Conservation (phyloP, 2,888 invertebrate genomes). For the Lochmaea crataegi region DNA sequence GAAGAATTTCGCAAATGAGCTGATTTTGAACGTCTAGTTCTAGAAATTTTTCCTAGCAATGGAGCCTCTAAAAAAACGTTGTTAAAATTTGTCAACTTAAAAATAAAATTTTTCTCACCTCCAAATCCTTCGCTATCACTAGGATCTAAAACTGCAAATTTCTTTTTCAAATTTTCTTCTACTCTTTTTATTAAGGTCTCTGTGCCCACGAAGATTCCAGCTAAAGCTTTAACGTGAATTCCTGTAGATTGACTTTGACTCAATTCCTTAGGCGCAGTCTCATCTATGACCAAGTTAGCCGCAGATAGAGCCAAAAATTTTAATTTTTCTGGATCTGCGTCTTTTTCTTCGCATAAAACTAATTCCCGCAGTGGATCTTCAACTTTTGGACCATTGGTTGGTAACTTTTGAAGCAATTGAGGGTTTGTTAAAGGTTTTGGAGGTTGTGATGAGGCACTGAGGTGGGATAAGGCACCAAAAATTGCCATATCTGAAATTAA, state of each 20-base stretch:
- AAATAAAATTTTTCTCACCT: constrained; percentile 59
- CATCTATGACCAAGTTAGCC: constrained; percentile 69
- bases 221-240: constrained; percentile 59
- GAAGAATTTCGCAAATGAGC: constrained; percentile 66
- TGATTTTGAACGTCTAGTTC: constrained; percentile 75
- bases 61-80: constrained; percentile 49
- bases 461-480: constrained; percentile 58
- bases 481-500: constrained; percentile 45
- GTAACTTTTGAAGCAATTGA: constrained; percentile 25
- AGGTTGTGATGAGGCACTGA: constrained; percentile 55
- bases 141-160: constrained; percentile 67
- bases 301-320: constrained; percentile 73
- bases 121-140: constrained; percentile 76
- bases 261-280: constrained; percentile 53
- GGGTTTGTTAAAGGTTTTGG: constrained; percentile 28
- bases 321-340: constrained; percentile 66
- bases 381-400: constrained; percentile 25
- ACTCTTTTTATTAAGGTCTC: constrained; percentile 62
- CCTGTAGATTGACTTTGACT: constrained; percentile 36
- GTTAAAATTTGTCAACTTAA: not conserved
- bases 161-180: constrained; percentile 61
- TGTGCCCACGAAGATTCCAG: constrained; percentile 63
- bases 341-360: constrained; percentile 70
- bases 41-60: constrained; percentile 73
- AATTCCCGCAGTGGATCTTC: constrained; percentile 75